phyloP scores from a whole-genome alignment of 2,797 vertebrate species.

The Geotrypetes seraphini region DNA sequence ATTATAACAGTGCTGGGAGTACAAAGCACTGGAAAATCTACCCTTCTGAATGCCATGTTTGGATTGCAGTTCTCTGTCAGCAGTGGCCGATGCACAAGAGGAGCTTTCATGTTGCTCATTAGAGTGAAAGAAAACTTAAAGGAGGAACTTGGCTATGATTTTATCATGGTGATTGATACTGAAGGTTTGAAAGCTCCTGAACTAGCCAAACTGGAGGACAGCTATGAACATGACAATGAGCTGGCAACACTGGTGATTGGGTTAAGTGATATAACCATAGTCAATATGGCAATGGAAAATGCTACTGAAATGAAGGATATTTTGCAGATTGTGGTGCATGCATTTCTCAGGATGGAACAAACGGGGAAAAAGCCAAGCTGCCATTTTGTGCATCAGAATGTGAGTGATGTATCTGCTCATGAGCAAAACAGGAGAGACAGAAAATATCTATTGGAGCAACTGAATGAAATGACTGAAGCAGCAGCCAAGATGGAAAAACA shows the following conservation, averaged over 20 bases:
- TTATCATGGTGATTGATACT: conserved; percentile 48
- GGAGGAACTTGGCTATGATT: conserved; percentile 48
- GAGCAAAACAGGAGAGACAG: conserved; percentile 24
- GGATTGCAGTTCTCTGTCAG: conserved; percentile 54
- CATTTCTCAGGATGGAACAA: conserved; percentile 36
- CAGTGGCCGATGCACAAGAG: conserved; percentile 36
- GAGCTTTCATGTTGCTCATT: conserved; percentile 51
- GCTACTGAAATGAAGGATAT: conserved; percentile 31
- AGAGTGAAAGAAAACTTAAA: conserved; percentile 39
- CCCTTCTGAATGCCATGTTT: conserved; percentile 57
- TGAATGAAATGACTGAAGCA: conserved; percentile 19
- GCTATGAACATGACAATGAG: conserved; percentile 42
- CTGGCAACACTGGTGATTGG: conserved; percentile 45
- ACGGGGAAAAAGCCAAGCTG: conserved; percentile 31
- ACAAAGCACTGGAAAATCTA: conserved; percentile 50
- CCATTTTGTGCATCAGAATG: conserved; percentile 43
- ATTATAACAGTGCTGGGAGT: conserved; percentile 54
- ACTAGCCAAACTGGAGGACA: conserved; percentile 18
- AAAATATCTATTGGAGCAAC: conserved; percentile 18
- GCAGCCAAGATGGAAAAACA: conserved; percentile 30
- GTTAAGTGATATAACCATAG: conserved; percentile 40
- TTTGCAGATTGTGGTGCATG: conserved; percentile 35
- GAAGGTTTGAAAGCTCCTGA: conserved; percentile 38
- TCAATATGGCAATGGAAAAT: conserved; percentile 36
- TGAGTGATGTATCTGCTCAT: conserved; percentile 7